phyloP scores from a whole-genome alignment of 2,888 invertebrate species.

The Strigamia maritima region DNA sequence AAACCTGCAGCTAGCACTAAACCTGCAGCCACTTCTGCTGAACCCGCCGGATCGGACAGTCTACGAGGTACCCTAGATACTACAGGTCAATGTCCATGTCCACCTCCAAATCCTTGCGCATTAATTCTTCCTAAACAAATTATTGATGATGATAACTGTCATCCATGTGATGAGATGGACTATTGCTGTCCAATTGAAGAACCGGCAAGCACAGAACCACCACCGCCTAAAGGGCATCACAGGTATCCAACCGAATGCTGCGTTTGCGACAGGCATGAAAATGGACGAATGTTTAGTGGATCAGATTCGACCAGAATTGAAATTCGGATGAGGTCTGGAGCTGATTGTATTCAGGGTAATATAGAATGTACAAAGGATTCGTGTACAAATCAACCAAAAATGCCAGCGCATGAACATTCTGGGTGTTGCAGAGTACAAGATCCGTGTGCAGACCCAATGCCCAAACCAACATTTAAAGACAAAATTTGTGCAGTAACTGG shows the following conservation, averaged over 20 bases:
- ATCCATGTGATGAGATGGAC: background rate
- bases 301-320: background rate
- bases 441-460: background rate
- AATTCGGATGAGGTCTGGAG: background rate
- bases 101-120: background rate
- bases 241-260: background rate
- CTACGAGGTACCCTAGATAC: no score
- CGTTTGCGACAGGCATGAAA: background rate
- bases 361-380: no score
- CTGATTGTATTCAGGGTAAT: background rate
- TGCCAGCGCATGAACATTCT: background rate
- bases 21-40: background rate
- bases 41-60: background rate
- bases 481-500: background rate
- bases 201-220: background rate
- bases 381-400: background rate
- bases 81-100: background rate
- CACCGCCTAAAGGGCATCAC: background rate
- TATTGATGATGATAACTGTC: background rate
- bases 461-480: background rate
- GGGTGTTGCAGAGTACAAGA: background rate
- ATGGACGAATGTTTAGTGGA: background rate
- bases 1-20: background rate
- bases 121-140: background rate
- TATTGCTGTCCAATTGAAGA: background rate